Evolutionary conservation across 2,797 vertebrate species (phyloP).

Genomic region (Danio albolineatus): DNA sequence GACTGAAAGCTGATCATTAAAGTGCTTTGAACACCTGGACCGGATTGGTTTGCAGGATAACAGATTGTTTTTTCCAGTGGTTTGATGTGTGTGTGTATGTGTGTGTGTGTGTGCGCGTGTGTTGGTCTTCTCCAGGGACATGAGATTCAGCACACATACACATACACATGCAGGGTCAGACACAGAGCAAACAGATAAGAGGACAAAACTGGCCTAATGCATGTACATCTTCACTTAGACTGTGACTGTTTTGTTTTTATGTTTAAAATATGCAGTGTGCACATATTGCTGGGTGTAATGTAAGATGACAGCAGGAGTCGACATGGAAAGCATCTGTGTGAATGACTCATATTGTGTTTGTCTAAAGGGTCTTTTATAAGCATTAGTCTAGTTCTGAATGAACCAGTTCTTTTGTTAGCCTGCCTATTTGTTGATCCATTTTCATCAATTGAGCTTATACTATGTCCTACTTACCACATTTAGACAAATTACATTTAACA

Average conservation of each 20-base stretch:
- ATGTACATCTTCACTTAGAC: neutral
- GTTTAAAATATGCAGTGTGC: neutral
- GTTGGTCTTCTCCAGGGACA: slow-evolving; percentile 8
- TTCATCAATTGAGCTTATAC: slow-evolving; percentile 25
- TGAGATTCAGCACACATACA: slow-evolving; percentile 26
- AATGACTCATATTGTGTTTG: slow-evolving; percentile 13
- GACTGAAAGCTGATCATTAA: slow-evolving; percentile 38
- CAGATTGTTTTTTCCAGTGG: slow-evolving; percentile 21
- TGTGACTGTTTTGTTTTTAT: neutral
- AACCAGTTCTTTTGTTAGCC: slow-evolving; percentile 23
- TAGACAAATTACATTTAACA: slow-evolving; percentile 2
- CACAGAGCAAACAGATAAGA: neutral
- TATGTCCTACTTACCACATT: neutral
- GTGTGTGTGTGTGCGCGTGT: neutral
- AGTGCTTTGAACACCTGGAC: neutral
- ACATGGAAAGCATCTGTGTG: slow-evolving; percentile 22
- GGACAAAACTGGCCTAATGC: neutral
- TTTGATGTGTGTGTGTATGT: neutral
- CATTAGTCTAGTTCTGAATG: slow-evolving; percentile 33
- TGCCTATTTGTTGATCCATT: slow-evolving; percentile 24
- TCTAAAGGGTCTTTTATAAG: slow-evolving; percentile 14
- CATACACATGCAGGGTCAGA: neutral
- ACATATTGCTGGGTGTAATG: neutral
- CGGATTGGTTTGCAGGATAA: neutral
- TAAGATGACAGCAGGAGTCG: slow-evolving; percentile 17